Conservation (phyloP, 2,797 vertebrate genomes). For the Lateolabrax maculatus region DNA sequence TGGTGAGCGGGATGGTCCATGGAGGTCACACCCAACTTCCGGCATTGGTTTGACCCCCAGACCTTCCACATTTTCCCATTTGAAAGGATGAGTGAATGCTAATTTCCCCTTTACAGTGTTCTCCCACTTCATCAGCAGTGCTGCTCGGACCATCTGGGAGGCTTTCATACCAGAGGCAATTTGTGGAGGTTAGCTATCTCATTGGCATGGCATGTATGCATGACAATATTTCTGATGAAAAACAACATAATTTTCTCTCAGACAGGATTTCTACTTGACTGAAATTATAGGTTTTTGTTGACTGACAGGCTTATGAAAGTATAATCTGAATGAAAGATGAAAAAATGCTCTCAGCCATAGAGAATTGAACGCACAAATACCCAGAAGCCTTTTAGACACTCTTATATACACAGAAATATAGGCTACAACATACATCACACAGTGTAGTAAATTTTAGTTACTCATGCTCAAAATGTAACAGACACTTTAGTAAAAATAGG, state of each 20-base stretch:
- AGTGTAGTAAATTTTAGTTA: not conserved
- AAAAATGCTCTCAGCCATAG: constrained; percentile 19
- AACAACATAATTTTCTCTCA: constrained; percentile 50
- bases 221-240: constrained; percentile 54
- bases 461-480: not conserved
- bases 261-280: constrained; percentile 50
- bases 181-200: constrained; percentile 57
- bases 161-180: constrained; percentile 59
- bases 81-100: constrained; percentile 48
- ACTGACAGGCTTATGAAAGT: constrained; percentile 46
- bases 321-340: constrained; percentile 46
- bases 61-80: constrained; percentile 38
- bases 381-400: constrained; percentile 1
- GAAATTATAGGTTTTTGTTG: constrained; percentile 59
- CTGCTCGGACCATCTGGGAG: constrained; percentile 53
- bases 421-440: not conserved
- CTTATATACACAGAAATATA: constrained; percentile 10
- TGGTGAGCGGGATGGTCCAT: not conserved
- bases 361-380: constrained; percentile 24
- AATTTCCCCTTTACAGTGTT: constrained; percentile 52
- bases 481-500: not conserved
- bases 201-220: constrained; percentile 45
- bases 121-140: constrained; percentile 45
- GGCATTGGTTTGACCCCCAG: constrained; percentile 34
- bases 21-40: constrained; percentile 21